Conservation (phyloP, 2,888 invertebrate species). For the Atrina japonica region DNA sequence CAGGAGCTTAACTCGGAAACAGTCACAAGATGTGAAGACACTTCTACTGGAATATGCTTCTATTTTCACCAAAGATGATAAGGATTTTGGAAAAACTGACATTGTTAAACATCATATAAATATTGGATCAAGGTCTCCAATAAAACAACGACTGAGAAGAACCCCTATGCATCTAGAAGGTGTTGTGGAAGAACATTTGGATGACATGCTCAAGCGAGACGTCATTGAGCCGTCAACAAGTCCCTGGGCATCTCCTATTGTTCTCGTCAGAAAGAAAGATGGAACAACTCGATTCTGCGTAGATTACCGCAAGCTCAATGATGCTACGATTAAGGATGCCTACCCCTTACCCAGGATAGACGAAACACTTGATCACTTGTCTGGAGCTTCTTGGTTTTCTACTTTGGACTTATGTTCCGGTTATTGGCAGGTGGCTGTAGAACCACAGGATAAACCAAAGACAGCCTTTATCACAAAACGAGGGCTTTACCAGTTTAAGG, state of each 20-base stretch:
- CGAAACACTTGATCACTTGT: slow-evolving; percentile 20
- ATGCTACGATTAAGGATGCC: slow-evolving; percentile 15
- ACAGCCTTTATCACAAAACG: slow-evolving; percentile 58
- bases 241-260: slow-evolving; percentile 15
- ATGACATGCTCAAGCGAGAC: slow-evolving; percentile 2
- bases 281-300: slow-evolving; percentile 12
- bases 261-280: slow-evolving; percentile 16
- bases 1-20: not conserved
- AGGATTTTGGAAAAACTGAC: slow-evolving; percentile 19
- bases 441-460: slow-evolving; percentile 44
- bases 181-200: not conserved
- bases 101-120: slow-evolving; percentile 13
- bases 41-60: not conserved
- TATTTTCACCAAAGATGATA: slow-evolving; percentile 6
- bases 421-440: slow-evolving; percentile 42
- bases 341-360: slow-evolving; percentile 27
- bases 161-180: not conserved
- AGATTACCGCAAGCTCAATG: slow-evolving; percentile 19
- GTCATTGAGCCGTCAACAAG: slow-evolving; percentile 1
- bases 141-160: slow-evolving; percentile 7
- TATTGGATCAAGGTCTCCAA: not conserved
- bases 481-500: slow-evolving; percentile 61
- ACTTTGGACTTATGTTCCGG: slow-evolving; percentile 31
- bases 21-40: not conserved
- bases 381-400: slow-evolving; percentile 30